Base-by-base conservation (phyloP, 1,140 invertebrate genomes). In the Penaeus indicus region DNA sequence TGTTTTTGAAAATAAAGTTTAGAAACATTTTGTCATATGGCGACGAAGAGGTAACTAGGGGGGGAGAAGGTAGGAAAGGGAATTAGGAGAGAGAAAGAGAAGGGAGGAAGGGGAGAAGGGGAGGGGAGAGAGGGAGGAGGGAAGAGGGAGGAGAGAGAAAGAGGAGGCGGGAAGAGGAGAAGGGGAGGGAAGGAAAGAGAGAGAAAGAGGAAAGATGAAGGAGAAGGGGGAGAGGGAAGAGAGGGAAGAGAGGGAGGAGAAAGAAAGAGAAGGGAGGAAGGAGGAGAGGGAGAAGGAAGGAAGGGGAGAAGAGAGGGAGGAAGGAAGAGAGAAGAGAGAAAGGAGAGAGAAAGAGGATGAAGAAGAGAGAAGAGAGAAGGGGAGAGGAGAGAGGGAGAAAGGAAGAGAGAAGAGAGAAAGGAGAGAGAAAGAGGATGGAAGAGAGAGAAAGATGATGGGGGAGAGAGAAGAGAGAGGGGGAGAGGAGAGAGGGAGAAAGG, bases 131-230 rank as follows among this genome's bases (percentile, higher is more conserved):
- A 72, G 69, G 16, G 69, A n/a, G 47, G 69, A 25, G n/a, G n/a
- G 42, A 5, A 63, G 25, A 63, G 54, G 16, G 60, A 60, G 42
- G 8, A 22, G 22, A 2, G 64, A 19, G 64, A 38, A 64, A 3
- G 27, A 42, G 13, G 21, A 22, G 13, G 22, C 61, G 64, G 3
- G 67, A 75, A 22, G 27, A 16, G 54, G 67, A 75, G 84, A 60
- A 27, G 60, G 67, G 75, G 69, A 84, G 82, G n/a, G 67, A 72
- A 13, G n/a, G 67, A n/a, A 13, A 72, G 67, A 72, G 67, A n/a
- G 22, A 72, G 67, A 72, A 32, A 18, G 67, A n/a, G 67, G n/a
- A 22, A n/a, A 22, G n/a, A 22, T 22, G 67, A n/a, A 22, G n/a
- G 67, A 72, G 22, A 18, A 22, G 32, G 67, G n/a, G 67, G 32